Evolutionary conservation across 2,797 vertebrate genomes (phyloP), one percentile per base, ranked within the genome.

Genomic region (Acanthurus leucopareius): DNA sequence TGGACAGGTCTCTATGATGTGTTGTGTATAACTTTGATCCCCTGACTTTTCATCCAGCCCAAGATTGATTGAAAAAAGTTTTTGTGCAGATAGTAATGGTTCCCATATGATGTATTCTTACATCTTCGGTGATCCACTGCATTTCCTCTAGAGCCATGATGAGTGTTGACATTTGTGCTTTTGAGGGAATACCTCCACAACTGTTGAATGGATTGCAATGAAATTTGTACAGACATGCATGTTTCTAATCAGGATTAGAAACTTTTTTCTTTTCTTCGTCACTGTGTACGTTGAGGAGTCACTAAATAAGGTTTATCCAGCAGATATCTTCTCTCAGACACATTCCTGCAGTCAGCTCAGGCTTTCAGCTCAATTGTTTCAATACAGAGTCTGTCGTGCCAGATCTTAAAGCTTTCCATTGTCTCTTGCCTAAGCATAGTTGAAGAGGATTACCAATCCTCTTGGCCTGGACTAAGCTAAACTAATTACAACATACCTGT

Each of bases 391-490:
- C 79, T 64, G 63, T 77, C 2, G 0, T 70, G 38, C 19, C 38
- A 0, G 0, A 45, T 40, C 48, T 54, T 28, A 77, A 80, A 73
- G 54, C 69, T 79, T 73, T 81, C 63, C 6, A 75, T 91, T 89
- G 84, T 89, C 61, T 88, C 11, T 62, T 56, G 16, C 75, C 66
- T 48, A 71, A 59, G 75, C 10, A 0, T 10, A 48, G 45, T 11
- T 1, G 22, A 62, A 62, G 10, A 32, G 60, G 79, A 87, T 91
- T 88, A 86, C 82, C 44, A 86, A 90, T 91, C 90, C 79, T 79
- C 80, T 92, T 90, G 87, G 69, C 65, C 44, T 32, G 22, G 44
- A 73, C 71, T 80, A 73, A 89, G 64, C 75, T 80, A 61, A 68
- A 61, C 56, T 51, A 40, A 77, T 70, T 67, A 74, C 68, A 66